phyloP scores from a whole-genome alignment of 2,888 invertebrate species.

The Cheilosia pagana region DNA sequence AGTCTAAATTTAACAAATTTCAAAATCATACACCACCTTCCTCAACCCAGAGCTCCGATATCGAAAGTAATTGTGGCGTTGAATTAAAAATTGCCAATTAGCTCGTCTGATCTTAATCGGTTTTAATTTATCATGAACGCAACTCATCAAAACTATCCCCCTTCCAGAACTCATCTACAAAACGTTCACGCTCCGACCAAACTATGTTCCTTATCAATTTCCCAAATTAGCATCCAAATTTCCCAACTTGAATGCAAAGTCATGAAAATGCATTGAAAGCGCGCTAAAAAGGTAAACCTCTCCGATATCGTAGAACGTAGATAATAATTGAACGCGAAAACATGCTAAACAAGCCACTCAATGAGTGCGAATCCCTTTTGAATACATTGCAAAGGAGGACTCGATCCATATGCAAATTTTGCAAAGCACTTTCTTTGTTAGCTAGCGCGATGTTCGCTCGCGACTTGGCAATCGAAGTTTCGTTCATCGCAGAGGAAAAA shows the following conservation, averaged over 20 bases:
- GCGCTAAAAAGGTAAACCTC: slow-evolving; percentile 46
- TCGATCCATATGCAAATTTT: slow-evolving; percentile 46
- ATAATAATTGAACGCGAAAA: slow-evolving; percentile 69
- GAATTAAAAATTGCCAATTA: no score
- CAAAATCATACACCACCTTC: no score
- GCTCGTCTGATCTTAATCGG: no score
- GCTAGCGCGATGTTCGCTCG: slow-evolving; percentile 34
- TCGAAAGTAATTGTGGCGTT: no score
- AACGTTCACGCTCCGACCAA: neutral
- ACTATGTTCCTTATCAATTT: slow-evolving; percentile 38
- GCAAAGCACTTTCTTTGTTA: slow-evolving; percentile 21
- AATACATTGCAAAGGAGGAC: slow-evolving; percentile 21
- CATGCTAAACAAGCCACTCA: slow-evolving; percentile 58
- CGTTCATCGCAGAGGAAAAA: slow-evolving; percentile 21
- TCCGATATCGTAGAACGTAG: slow-evolving; percentile 55
- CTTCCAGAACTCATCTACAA: neutral
- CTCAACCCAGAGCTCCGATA: no score
- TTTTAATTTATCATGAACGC: neutral
- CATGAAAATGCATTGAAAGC: slow-evolving; percentile 67
- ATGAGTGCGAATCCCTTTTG: slow-evolving; percentile 33
- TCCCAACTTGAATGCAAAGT: slow-evolving; percentile 53
- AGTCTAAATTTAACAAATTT: no score
- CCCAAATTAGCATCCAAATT: slow-evolving; percentile 70
- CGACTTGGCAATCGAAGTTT: slow-evolving; percentile 58
- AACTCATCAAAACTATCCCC: neutral